Conservation (phyloP, 1,140 invertebrate species). For the Spodoptera litura region DNA sequence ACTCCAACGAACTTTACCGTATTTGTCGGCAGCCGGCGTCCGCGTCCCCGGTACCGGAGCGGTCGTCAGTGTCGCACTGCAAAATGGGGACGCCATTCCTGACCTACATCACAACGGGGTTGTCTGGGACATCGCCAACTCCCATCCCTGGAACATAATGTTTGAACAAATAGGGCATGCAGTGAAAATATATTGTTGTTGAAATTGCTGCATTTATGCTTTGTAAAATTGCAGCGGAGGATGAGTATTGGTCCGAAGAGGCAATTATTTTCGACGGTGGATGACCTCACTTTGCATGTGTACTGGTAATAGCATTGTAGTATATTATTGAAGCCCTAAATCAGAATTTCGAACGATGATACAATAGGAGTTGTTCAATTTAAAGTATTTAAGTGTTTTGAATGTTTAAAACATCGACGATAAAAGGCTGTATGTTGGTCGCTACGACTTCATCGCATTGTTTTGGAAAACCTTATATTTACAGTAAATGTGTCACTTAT, state of each 20-base stretch:
- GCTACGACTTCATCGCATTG: slow-evolving; percentile 20
- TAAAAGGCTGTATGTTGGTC: slow-evolving; percentile 4
- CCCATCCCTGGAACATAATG: slow-evolving; percentile 56
- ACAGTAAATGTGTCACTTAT: not conserved
- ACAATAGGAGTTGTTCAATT: slow-evolving; percentile 9
- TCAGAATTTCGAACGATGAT: slow-evolving; percentile 1
- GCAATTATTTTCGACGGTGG: slow-evolving; percentile 5
- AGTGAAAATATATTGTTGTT: slow-evolving; percentile 28
- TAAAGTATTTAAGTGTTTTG: slow-evolving; percentile 30
- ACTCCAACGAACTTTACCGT: slow-evolving; percentile 49
- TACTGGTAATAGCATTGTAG: not conserved
- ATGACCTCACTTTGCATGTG: not conserved
- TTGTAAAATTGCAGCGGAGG: not conserved
- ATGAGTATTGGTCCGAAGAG: slow-evolving; percentile 1
- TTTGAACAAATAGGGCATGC: slow-evolving; percentile 36
- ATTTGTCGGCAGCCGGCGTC: slow-evolving; percentile 41
- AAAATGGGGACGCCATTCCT: slow-evolving; percentile 67
- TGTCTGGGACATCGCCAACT: slow-evolving; percentile 76
- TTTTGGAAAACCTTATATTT: slow-evolving; percentile 24
- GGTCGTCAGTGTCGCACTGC: slow-evolving; percentile 51
- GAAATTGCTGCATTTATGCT: slow-evolving; percentile 9
- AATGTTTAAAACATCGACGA: slow-evolving; percentile 4
- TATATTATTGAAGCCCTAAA: not conserved
- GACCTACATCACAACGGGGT: slow-evolving; percentile 75
- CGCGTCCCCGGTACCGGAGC: slow-evolving; percentile 48